Conservation (phyloP, 2,888 invertebrate genomes). For the Odontomyia ornata region DNA sequence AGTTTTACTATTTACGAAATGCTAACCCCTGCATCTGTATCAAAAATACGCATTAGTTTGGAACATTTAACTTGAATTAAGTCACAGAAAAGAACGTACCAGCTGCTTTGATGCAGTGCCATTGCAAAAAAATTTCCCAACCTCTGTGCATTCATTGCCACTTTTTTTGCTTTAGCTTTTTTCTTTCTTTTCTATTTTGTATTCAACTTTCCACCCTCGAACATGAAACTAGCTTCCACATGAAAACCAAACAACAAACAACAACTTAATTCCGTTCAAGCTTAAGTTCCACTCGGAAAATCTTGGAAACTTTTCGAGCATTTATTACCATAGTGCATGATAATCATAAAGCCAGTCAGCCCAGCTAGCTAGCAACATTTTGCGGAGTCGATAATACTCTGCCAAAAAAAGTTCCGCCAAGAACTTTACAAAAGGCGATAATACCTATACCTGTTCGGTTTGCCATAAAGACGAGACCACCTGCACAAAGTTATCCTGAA, state of each 20-base stretch:
- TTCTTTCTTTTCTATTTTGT: no score
- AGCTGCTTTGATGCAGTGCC: no score
- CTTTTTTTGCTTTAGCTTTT: no score
- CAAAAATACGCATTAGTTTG: no score
- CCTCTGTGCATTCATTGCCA: no score
- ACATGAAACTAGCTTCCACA: neutral
- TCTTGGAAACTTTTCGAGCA: neutral
- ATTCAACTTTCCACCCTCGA: no score
- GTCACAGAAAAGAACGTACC: no score
- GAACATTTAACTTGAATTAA: no score
- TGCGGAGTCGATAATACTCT: neutral
- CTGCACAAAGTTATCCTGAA: neutral
- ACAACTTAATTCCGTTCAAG: slow-evolving; percentile 20
- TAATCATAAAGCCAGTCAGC: slow-evolving; percentile 15
- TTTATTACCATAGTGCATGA: slow-evolving; percentile 27
- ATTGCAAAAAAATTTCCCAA: no score
- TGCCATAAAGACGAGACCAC: neutral
- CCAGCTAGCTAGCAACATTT: neutral
- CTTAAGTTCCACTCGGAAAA: neutral
- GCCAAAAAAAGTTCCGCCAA: neutral
- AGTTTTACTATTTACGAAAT: no score
- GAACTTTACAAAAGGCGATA: slow-evolving; percentile 4
- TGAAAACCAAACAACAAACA: neutral
- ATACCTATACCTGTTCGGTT: neutral
- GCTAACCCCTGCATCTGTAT: no score